Percentiles rank a stretch among this genome's conserved stretches.
Conservation (phyloP, 2,888 invertebrate genomes). For the Nephrotoma flavescens region DNA sequence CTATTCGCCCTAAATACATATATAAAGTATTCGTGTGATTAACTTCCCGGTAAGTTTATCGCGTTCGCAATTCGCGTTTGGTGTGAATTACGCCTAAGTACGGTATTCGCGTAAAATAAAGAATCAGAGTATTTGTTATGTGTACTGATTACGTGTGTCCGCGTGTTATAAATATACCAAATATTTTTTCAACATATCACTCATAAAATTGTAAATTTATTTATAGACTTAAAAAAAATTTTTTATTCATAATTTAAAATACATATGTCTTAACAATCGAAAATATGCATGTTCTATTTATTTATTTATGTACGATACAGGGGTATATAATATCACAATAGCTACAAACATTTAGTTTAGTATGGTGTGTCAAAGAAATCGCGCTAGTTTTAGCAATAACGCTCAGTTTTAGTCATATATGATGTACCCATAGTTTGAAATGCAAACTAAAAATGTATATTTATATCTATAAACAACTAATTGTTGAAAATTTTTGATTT, state of each 20-base stretch:
- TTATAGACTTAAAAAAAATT: neutral
- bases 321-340: too few species aligned
- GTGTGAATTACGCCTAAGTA: too few species aligned
- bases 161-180: neutral
- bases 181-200: neutral
- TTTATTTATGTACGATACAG: neutral
- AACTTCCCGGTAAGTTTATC: too few species aligned
- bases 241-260: neutral
- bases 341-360: neutral
- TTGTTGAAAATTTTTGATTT: neutral
- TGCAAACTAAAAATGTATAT: neutral
- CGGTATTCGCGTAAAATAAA: too few species aligned
- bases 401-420: neutral
- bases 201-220: neutral
- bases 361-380: neutral
- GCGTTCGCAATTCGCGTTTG: too few species aligned
- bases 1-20: too few species aligned
- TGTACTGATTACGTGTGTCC: too few species aligned
- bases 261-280: neutral
- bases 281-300: neutral
- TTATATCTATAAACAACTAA: neutral
- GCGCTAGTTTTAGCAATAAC: neutral
- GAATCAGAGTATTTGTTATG: too few species aligned
- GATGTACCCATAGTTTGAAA: neutral
- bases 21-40: too few species aligned